phyloP scores from a whole-genome alignment of 1,140 invertebrate species.

The Trialeurodes vaporariorum region DNA sequence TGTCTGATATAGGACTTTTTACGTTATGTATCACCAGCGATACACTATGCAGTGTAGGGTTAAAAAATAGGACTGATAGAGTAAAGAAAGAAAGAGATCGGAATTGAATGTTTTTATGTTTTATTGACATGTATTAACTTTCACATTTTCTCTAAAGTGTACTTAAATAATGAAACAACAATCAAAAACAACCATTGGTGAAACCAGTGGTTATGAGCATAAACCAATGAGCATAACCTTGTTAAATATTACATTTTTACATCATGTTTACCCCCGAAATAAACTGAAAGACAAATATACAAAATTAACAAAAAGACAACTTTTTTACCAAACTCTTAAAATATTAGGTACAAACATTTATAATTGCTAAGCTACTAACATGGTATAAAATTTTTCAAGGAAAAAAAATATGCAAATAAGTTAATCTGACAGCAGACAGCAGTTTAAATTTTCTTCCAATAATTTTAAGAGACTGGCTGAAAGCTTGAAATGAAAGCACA shows the following conservation, averaged over 20 bases:
- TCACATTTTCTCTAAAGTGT: neutral
- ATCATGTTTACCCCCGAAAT: neutral
- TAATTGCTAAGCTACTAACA: neutral
- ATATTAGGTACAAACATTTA: constrained; percentile 1
- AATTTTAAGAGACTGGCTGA: neutral
- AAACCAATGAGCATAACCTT: neutral
- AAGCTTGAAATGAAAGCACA: neutral
- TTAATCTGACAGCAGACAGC: neutral
- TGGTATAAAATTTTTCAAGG: neutral
- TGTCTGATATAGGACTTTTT: no score
- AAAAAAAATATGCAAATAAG: neutral
- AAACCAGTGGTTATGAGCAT: neutral
- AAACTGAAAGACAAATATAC: neutral
- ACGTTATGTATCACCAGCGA: no score
- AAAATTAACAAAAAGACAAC: neutral
- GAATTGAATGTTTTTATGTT: no score
- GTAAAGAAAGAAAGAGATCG: no score
- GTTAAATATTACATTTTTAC: neutral
- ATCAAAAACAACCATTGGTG: neutral
- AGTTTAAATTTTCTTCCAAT: neutral
- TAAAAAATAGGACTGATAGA: no score
- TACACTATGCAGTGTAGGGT: no score
- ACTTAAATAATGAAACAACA: neutral
- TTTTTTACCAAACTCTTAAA: neutral
- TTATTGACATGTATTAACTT: neutral